phyloP scores from a whole-genome alignment of 2,113 vertebrate species.

The Alligator mississippiensis region DNA sequence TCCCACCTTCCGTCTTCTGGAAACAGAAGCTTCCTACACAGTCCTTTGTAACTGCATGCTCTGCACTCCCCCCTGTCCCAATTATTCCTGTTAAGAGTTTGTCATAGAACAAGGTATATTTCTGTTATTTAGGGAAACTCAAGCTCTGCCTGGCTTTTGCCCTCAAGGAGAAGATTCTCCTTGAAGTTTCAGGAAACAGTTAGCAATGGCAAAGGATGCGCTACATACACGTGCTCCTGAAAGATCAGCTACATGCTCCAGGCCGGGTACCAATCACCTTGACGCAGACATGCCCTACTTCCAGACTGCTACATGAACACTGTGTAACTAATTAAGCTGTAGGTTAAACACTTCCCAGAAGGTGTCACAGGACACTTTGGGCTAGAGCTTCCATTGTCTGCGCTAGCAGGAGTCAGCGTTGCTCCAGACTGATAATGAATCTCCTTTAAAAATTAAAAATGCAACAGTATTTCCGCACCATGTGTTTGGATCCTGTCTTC shows the following conservation, averaged over 20 bases:
- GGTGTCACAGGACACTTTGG: not conserved
- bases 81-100: not conserved
- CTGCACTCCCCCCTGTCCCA: not conserved
- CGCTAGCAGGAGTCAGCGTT: not conserved
- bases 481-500: not conserved
- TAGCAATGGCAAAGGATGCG: rapidly evolving
- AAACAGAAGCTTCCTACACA: not conserved
- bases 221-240: not conserved
- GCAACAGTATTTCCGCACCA: not conserved
- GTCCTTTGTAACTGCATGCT: not conserved
- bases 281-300: not conserved
- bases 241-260: not conserved
- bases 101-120: not conserved
- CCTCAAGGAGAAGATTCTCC: rapidly evolving
- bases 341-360: not conserved
- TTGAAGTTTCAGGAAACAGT: not conserved
- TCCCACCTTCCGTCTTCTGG: rapidly evolving
- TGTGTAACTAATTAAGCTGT: rapidly evolving
- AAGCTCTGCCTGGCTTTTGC: not conserved
- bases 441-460: not conserved
- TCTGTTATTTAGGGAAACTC: not conserved
- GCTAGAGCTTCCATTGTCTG: not conserved
- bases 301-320: not conserved
- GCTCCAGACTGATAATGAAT: not conserved
- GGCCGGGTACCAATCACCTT: not conserved